phyloP scores from a whole-genome alignment of 2,888 invertebrate species.

The Phania funesta region DNA sequence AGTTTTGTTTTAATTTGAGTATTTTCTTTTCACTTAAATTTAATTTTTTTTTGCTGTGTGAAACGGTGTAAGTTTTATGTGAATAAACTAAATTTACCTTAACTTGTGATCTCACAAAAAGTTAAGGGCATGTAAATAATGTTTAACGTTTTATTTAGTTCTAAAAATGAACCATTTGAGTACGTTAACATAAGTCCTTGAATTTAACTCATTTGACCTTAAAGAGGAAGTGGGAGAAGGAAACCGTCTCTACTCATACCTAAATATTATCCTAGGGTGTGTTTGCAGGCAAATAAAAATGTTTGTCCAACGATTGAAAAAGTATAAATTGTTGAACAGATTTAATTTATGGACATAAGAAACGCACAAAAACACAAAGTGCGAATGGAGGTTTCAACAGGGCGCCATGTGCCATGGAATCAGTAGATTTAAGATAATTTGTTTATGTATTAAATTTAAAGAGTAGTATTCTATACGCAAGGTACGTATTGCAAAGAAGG shows the following conservation, averaged over 20 bases:
- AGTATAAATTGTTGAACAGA: constrained; percentile 29
- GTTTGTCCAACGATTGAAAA: constrained; percentile 19
- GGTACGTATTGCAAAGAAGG: not conserved
- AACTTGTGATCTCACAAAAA: constrained; percentile 4
- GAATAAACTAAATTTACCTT: not conserved
- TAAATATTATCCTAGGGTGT: constrained; percentile 30
- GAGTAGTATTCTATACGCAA: not conserved
- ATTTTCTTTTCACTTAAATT: not conserved
- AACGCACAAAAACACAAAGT: too few species aligned
- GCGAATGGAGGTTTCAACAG: too few species aligned
- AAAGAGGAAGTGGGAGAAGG: not conserved
- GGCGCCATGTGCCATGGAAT: too few species aligned
- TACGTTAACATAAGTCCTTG: constrained; percentile 18
- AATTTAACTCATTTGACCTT: not conserved
- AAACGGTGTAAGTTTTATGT: constrained; percentile 45
- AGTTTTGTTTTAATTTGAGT: too few species aligned
- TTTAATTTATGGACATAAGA: constrained; percentile 25
- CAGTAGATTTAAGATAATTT: too few species aligned
- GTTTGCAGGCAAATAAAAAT: not conserved
- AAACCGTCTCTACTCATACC: not conserved
- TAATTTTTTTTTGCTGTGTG: not conserved
- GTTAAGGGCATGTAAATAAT: constrained; percentile 35
- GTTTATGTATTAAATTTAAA: too few species aligned
- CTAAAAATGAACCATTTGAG: not conserved
- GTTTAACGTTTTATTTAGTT: constrained; percentile 27